Evolutionary conservation across 2,797 vertebrate species (phyloP).

Genomic region (Danio tinwini): DNA sequence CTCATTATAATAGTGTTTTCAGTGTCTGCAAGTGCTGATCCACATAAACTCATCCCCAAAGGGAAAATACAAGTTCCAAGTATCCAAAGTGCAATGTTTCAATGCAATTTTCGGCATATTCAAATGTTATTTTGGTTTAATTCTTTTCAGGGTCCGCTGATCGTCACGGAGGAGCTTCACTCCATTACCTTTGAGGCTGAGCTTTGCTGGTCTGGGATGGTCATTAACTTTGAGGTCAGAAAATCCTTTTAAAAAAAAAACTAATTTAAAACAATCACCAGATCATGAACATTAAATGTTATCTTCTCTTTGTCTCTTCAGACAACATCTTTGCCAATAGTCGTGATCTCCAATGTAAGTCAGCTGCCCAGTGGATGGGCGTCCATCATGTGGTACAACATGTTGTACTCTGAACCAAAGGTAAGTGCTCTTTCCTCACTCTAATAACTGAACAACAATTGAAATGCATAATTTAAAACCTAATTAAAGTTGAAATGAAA

Average conservation of each 20-base stretch:
- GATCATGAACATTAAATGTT: background rate
- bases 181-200: conserved; percentile 89
- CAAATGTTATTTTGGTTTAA: background rate
- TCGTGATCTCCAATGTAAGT: conserved; percentile 97
- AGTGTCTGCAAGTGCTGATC: too few species aligned
- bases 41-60: too few species aligned
- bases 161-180: conserved; percentile 90
- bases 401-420: conserved; percentile 90
- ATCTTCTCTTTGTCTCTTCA: conserved; percentile 60
- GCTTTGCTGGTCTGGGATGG: conserved; percentile 85
- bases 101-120: background rate
- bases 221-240: conserved; percentile 90
- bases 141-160: conserved; percentile 81
- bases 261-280: background rate
- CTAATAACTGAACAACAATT: background rate
- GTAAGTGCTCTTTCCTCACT: conserved; percentile 65
- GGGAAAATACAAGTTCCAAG: too few species aligned
- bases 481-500: background rate
- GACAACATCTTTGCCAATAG: conserved; percentile 90
- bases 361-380: conserved; percentile 98
- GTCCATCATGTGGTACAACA: conserved; percentile 99
- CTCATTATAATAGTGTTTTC: too few species aligned
- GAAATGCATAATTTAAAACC: too few species aligned
- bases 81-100: too few species aligned
- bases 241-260: background rate